These are phyloP conservation scores for Catharus fuscescens DNA, from an alignment of 2,113 vertebrate species.

Conservation along the genomic window DNA sequence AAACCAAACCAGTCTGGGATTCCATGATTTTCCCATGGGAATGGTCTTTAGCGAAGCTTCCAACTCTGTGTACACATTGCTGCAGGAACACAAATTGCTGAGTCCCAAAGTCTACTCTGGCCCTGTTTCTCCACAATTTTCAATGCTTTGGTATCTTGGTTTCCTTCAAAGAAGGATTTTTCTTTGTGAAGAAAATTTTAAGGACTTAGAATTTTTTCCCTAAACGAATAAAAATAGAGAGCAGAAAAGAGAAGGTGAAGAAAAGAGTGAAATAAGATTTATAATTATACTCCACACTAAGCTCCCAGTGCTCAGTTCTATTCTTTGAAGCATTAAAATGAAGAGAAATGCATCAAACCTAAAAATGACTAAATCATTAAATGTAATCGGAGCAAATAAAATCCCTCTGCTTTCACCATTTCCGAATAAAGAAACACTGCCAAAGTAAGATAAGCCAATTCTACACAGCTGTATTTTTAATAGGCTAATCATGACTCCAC, in stretches of 20 bases:
- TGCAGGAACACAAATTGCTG: not conserved
- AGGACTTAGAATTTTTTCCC: not conserved
- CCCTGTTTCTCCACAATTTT: not conserved
- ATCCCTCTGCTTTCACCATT: conserved; percentile 14
- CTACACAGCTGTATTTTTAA: conserved; percentile 48
- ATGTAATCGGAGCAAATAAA: conserved; percentile 47
- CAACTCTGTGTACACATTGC: not conserved
- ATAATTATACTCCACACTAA: not conserved
- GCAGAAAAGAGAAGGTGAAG: not conserved
- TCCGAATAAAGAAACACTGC: conserved; percentile 22
- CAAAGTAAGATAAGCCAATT: conserved; percentile 61
- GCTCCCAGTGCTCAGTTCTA: not conserved
- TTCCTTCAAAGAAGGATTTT: not conserved
- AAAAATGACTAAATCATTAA: conserved; percentile 50
- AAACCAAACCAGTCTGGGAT: not conserved
- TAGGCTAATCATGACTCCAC: conserved; percentile 44
- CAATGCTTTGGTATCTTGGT: not conserved
- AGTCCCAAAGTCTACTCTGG: not conserved
- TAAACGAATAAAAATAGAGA: not conserved
- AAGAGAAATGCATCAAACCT: conserved; percentile 41
- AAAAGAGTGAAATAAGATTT: not conserved
- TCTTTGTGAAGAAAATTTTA: not conserved
- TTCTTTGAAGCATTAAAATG: not conserved
- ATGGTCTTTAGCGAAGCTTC: not conserved
- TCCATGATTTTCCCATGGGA: not conserved